phyloP scores from a whole-genome alignment of 2,797 vertebrate genomes.

The Ataeniobius toweri region DNA sequence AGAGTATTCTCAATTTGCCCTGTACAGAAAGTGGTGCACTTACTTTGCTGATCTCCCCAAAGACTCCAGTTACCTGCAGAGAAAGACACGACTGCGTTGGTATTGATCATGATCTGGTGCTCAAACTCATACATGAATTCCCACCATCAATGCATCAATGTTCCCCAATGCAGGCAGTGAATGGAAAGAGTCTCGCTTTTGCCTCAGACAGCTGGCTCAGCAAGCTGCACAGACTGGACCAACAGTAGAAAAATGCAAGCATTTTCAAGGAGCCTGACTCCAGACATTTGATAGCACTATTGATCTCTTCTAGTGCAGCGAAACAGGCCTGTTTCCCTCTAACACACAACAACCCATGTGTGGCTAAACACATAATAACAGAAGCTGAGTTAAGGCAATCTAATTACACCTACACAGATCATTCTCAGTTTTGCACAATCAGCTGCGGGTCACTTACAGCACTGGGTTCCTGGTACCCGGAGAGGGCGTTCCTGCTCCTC shows the following conservation, averaged over 20 bases:
- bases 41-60: slow-evolving; percentile 97
- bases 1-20: neutral
- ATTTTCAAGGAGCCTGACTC: slow-evolving; percentile 42
- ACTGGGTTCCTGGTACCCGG: slow-evolving; percentile 88
- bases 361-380: slow-evolving; percentile 52
- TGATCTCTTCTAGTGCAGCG: slow-evolving; percentile 51
- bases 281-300: slow-evolving; percentile 65
- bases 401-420: slow-evolving; percentile 42
- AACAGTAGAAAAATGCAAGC: slow-evolving; percentile 34
- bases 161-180: slow-evolving; percentile 34
- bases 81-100: slow-evolving; percentile 44
- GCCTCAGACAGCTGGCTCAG: slow-evolving; percentile 67
- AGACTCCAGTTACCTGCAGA: slow-evolving; percentile 96
- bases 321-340: slow-evolving; percentile 31
- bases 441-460: slow-evolving; percentile 85
- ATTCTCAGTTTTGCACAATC: slow-evolving; percentile 40
- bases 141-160: slow-evolving; percentile 25
- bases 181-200: slow-evolving; percentile 40
- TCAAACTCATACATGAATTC: slow-evolving; percentile 28
- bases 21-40: slow-evolving; percentile 67
- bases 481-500: slow-evolving; percentile 92
- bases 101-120: slow-evolving; percentile 33
- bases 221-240: slow-evolving; percentile 48
- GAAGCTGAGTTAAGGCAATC: slow-evolving; percentile 43
- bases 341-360: slow-evolving; percentile 43